Percentiles rank a stretch among this genome's conserved stretches.
These are phyloP conservation scores for Platanista minor DNA, from an alignment of 2,113 vertebrate species.

Conservation along the genomic window DNA sequence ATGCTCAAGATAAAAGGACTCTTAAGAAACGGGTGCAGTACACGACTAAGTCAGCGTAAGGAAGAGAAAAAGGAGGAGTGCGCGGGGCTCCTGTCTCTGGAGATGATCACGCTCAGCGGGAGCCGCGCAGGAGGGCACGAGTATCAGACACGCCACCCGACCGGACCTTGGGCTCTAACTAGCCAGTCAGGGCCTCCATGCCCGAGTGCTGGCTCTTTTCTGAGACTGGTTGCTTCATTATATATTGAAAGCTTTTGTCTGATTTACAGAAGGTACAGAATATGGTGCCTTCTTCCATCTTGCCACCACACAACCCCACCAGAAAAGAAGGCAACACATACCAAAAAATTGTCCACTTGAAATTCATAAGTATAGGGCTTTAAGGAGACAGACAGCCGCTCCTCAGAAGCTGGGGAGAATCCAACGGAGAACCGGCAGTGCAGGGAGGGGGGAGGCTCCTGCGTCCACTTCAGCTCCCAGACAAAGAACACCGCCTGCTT, in stretches of 20 bases:
- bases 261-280: not conserved
- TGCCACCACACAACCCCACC: not conserved
- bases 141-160: accelerated
- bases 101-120: accelerated
- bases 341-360: conserved; percentile 92
- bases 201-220: too few species aligned
- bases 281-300: not conserved
- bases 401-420: conserved; percentile 85
- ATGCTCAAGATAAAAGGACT: not conserved
- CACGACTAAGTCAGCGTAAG: too few species aligned
- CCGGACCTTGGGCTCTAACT: not conserved
- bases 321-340: conserved; percentile 74
- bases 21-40: not conserved
- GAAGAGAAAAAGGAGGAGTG: too few species aligned
- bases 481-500: conserved; percentile 92
- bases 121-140: accelerated
- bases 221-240: not conserved
- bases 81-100: not conserved
- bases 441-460: conserved; percentile 86
- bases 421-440: conserved; percentile 89
- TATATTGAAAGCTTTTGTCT: not conserved
- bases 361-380: conserved; percentile 93
- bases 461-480: conserved; percentile 93
- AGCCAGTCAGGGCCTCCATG: accelerated
- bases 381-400: conserved; percentile 79